A percentile compares a stretch with the other conserved stretches of the same genome.
phyloP scores from a whole-genome alignment of 2,797 vertebrate species.

The Gadopsis bispinosus region DNA sequence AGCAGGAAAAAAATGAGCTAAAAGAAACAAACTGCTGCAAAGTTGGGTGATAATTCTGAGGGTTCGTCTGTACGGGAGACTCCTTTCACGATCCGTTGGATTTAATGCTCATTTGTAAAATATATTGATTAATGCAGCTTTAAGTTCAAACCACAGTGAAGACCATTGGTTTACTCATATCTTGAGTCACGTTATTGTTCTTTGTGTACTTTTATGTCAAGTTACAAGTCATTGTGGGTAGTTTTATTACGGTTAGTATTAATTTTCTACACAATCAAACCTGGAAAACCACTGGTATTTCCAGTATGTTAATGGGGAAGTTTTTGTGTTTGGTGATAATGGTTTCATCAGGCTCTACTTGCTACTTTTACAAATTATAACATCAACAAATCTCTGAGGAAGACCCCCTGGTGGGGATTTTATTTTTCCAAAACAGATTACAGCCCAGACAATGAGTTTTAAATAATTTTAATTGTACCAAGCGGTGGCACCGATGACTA shows the following conservation, averaged over 20 bases:
- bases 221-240: neutral
- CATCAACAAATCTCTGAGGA: conserved; percentile 18
- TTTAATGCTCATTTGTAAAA: conserved; percentile 4
- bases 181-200: conserved; percentile 1
- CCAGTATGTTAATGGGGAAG: conserved; percentile 6
- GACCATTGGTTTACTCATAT: conserved; percentile 19
- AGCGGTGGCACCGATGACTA: conserved; percentile 32
- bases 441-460: conserved; percentile 4
- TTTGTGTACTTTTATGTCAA: neutral
- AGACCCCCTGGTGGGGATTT: conserved; percentile 46
- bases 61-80: neutral
- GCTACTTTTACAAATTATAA: neutral
- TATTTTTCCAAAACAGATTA: conserved; percentile 35
- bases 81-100: neutral
- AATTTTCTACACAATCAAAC: conserved; percentile 13
- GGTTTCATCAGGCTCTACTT: neutral
- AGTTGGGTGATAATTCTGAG: neutral
- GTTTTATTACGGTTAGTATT: conserved; percentile 11
- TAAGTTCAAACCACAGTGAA: conserved; percentile 15
- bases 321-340: conserved; percentile 2
- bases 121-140: conserved; percentile 36
- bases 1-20: conserved; percentile 2
- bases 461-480: conserved; percentile 16
- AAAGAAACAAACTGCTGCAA: neutral
- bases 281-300: neutral